Evolutionary conservation across 2,797 vertebrate species (phyloP), one percentile per base, ranked within the genome.

Genomic region (Trachurus trachurus): DNA sequence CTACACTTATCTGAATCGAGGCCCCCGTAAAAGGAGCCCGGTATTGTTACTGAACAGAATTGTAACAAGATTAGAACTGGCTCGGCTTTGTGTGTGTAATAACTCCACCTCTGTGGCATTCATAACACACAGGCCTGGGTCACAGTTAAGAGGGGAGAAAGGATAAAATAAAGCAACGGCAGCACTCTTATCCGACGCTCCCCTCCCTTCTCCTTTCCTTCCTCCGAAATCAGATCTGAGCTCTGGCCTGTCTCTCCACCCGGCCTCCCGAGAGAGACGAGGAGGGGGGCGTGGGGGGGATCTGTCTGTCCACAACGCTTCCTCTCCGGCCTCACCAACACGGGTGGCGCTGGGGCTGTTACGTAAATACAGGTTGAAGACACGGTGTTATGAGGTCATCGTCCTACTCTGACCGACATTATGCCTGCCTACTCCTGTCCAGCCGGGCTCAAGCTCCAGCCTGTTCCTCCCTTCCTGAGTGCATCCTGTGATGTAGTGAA

Each of bases 131-230:
- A 72, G 69, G 76, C 81, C 77, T 40, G 79, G 90, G 76, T 85
- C 86, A 85, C 60, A 80, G 84, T 71, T 69, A 72, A 79, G 64
- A 84, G 74, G 85, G 69, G 69, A 78, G 73, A 87, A 67, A 75
- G 83, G 89, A 92, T 90, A 72, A 92, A 93, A 93, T 92, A 92
- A 85, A 88, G 88, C 90, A 79, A 70, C 56, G 59, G 56, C 86
- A 84, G 84, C 71, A 15, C 70, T 93, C 91, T 88, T 94, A 93
- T 94, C 94, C 84, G 40, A 74, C 56, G 63, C 76, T 87, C 90
- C 91, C 89, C 90, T 92, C 88, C 93, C 92, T 92, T 90, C 78
- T 91, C 92, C 79, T 92, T 96, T 96, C 95, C 95, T 95, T 96
- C 95, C 95, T 95, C 89, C 50, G 67, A 92, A 94, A 93, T 95